Conservation (phyloP, 2,888 invertebrate species). For the Ptilodon capucinus region DNA sequence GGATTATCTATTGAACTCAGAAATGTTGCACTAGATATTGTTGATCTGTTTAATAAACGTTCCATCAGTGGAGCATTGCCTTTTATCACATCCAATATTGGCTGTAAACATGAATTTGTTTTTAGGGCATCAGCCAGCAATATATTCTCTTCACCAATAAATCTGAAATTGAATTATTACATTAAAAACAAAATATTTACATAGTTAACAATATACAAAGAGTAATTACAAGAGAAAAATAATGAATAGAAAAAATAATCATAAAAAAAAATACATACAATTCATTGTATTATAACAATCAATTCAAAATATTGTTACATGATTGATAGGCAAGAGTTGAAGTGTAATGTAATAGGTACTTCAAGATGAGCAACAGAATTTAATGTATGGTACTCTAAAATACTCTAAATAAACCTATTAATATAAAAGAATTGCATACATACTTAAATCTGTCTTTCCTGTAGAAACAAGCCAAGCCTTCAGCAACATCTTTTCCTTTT, state of each 20-base stretch:
- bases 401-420: no score
- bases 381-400: no score
- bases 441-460: conserved; percentile 86
- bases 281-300: no score
- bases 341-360: no score
- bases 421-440: conserved; percentile 19
- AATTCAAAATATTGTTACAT: no score
- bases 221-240: no score
- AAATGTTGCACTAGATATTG: conserved; percentile 85
- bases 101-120: conserved; percentile 73
- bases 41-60: conserved; percentile 85
- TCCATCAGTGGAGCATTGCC: conserved; percentile 80
- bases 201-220: no score
- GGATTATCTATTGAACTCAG: conserved; percentile 82
- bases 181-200: no score
- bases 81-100: conserved; percentile 84
- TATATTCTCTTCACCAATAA: conserved; percentile 77
- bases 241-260: no score
- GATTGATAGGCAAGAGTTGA: no score
- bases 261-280: no score
- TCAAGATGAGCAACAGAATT: no score
- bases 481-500: conserved; percentile 88
- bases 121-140: conserved; percentile 84
- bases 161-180: conserved; percentile 47
- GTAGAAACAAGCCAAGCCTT: conserved; percentile 92